Percentiles rank a stretch among this genome's conserved stretches.
Conservation (phyloP, 2,797 vertebrate genomes). For the Setipinna tenuifilis region DNA sequence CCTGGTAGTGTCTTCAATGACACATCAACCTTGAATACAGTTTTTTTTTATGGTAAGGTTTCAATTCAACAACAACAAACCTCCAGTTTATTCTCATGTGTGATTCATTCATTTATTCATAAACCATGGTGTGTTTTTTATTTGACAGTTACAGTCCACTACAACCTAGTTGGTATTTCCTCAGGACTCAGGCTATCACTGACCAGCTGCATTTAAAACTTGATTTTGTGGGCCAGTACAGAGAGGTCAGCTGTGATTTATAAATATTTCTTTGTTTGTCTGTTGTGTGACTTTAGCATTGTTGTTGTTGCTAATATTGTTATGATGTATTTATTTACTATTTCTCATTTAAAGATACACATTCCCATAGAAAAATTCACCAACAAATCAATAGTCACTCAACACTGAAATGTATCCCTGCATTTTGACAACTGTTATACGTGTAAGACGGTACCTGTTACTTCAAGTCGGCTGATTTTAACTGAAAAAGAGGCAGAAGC, state of each 20-base stretch:
- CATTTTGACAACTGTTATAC: background rate
- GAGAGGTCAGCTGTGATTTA: background rate
- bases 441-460: background rate
- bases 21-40: conserved; percentile 5
- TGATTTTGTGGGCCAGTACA: background rate
- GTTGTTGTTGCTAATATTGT: background rate
- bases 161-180: background rate
- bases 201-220: background rate
- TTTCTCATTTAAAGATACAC: background rate
- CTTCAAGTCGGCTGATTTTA: background rate
- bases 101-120: background rate
- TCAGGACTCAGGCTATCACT: background rate
- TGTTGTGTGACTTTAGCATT: background rate
- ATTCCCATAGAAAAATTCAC: background rate
- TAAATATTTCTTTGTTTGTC: background rate
- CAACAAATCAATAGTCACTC: background rate
- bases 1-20: conserved; percentile 10
- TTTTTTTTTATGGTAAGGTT: background rate
- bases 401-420: background rate
- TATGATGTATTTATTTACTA: background rate
- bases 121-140: background rate
- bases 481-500: background rate
- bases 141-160: background rate
- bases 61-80: background rate
- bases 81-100: background rate